A percentile compares a stretch with the other conserved stretches of the same genome.
These are phyloP conservation scores for Salarias fasciatus DNA, from an alignment of 2,797 vertebrate genomes.

Conservation along the genomic window DNA sequence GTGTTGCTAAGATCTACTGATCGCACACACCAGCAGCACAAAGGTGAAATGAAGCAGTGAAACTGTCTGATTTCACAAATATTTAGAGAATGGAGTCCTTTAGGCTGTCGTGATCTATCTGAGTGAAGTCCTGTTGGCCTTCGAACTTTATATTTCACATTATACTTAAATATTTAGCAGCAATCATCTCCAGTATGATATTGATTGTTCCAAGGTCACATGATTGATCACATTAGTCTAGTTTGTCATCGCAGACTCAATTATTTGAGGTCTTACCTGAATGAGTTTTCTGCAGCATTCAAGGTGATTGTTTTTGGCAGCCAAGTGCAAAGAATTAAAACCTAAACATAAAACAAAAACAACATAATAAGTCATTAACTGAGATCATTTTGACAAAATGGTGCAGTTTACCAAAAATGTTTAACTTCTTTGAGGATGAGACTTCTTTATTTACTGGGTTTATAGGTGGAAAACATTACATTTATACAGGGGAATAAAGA, in stretches of 20 bases:
- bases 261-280: conserved; percentile 84
- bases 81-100: conserved; percentile 8
- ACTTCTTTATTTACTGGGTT: neutral
- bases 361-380: neutral
- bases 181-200: too few species aligned
- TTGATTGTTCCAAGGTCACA: too few species aligned
- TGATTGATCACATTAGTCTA: too few species aligned
- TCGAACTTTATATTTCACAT: neutral
- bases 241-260: too few species aligned
- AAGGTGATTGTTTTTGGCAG: conserved; percentile 90
- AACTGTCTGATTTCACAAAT: conserved; percentile 19
- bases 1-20: conserved; percentile 37
- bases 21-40: conserved; percentile 36
- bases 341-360: conserved; percentile 75
- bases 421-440: neutral
- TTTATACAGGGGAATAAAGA: neutral
- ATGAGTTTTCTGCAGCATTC: conserved; percentile 92
- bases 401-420: neutral
- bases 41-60: conserved; percentile 32
- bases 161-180: too few species aligned
- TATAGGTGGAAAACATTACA: neutral
- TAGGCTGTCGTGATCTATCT: conserved; percentile 8
- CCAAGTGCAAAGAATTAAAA: conserved; percentile 92
- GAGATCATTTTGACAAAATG: neutral
- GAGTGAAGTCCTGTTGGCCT: conserved; percentile 26